Evolutionary conservation across 2,888 invertebrate species (phyloP), one percentile per base, ranked within the genome.

Genomic region (Agrilus mali): DNA sequence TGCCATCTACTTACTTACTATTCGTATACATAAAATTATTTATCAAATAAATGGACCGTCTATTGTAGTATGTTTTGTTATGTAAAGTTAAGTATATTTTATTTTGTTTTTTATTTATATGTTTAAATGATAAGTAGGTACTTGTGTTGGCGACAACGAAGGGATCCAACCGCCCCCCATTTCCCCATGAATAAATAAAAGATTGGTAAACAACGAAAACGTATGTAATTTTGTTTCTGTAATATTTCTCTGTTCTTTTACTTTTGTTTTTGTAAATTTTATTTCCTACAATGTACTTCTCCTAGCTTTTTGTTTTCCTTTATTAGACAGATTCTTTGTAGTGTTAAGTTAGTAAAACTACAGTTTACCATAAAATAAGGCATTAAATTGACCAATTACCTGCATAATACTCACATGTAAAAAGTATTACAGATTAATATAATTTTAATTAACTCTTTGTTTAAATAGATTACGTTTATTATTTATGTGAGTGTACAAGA

Each of bases 1-100:
- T 66, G 67, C 67, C 67, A 67, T 67, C 64, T 63, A 64, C 66
- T 64, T 66, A 64, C 63, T 65, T 63, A 62, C 55, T 51, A 46
- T 50, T 46, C 49, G 55, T 58, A 55, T 49, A 50, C 48, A 48
- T 52, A 58, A 52, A 49, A 54, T 48, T 44, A 45, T 47, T 43
- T 45, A 42, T 44, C 42, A 47, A 48, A 49, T 50, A 50, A 48
- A 50, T 27, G 27, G 27, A 27, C 27, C 27, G 27, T 51, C 50
- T 47, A 45, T 51, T 40, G 45, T 42, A 44, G 44, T 44, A 39
- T 41, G 44, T 39, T 41, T 47, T 49, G 48, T 49, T 49, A 43
- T 47, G 48, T 49, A 46, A 49, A 45, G 43, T 34, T 43, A 46
- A 47, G 44, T 47, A 45, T 49, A 47, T 47, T 44, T 45, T 47